Percentiles rank a stretch among this genome's conserved stretches.
These are phyloP conservation scores for Tachypleus tridentatus DNA, from an alignment of 1,140 invertebrate genomes.

Conservation along the genomic window DNA sequence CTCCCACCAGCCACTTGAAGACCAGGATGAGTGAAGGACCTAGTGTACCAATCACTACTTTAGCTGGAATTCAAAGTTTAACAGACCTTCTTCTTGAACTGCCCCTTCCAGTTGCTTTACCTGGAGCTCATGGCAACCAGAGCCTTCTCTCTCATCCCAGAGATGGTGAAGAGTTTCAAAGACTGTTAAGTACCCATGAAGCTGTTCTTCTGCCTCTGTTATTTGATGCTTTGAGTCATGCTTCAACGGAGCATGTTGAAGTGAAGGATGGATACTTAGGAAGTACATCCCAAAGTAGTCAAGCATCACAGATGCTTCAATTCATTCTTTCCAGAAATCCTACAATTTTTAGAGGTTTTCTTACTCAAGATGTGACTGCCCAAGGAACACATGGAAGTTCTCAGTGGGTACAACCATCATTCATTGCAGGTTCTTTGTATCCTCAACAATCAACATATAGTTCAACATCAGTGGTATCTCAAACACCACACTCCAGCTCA, in stretches of 20 bases:
- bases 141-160: constrained; percentile 74
- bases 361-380: not conserved
- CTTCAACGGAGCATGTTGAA: constrained; percentile 80
- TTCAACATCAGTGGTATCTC: constrained; percentile 8
- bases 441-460: constrained; percentile 5
- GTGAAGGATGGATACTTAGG: constrained; percentile 66
- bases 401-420: constrained; percentile 8
- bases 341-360: constrained; percentile 49
- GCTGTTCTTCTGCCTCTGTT: constrained; percentile 71
- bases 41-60: constrained; percentile 91
- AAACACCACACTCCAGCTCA: constrained; percentile 13
- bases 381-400: not conserved
- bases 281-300: constrained; percentile 53
- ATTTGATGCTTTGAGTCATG: constrained; percentile 70
- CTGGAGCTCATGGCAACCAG: constrained; percentile 62
- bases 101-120: constrained; percentile 75
- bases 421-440: not conserved
- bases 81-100: constrained; percentile 90
- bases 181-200: constrained; percentile 60
- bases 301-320: constrained; percentile 62
- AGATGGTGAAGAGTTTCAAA: constrained; percentile 82
- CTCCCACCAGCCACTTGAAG: too few relatives aligned
- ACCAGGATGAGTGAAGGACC: constrained; percentile 58
- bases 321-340: constrained; percentile 66
- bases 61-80: constrained; percentile 90